These are phyloP conservation scores for Thalassoma bifasciatum DNA, from an alignment of 2,113 vertebrate genomes.

Conservation along the genomic window DNA sequence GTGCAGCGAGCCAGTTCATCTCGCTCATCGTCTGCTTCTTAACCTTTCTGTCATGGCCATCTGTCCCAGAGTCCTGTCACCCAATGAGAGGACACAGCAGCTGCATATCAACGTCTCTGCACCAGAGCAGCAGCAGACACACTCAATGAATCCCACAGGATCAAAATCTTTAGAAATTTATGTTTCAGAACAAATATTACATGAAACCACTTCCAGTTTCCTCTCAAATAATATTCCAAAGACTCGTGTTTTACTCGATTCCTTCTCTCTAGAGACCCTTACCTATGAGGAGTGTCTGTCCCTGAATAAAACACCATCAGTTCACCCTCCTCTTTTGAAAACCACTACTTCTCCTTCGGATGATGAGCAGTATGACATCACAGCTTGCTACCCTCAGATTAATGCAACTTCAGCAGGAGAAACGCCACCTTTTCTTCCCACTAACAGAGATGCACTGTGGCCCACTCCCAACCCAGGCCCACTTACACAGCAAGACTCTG, in stretches of 20 bases:
- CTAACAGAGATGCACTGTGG: conserved; percentile 46
- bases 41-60: conserved; percentile 78
- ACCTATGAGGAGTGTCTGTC: conserved; percentile 79
- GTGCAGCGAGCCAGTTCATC: conserved; percentile 78
- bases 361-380: conserved; percentile 57
- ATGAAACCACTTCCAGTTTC: not conserved
- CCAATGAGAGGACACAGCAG: conserved; percentile 44
- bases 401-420: conserved; percentile 43
- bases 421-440: conserved; percentile 38
- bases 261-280: conserved; percentile 72
- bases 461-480: conserved; percentile 32
- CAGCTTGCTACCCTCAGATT: conserved; percentile 14
- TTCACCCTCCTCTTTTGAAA: conserved; percentile 21
- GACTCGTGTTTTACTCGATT: conserved; percentile 27
- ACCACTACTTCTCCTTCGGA: conserved; percentile 41
- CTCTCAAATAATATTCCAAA: conserved; percentile 11
- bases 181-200: conserved; percentile 6
- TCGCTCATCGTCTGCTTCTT: conserved; percentile 77
- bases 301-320: conserved; percentile 59
- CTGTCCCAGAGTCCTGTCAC: conserved; percentile 75
- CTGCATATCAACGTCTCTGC: not conserved
- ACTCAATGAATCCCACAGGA: not conserved
- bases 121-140: not conserved
- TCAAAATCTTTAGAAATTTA: conserved; percentile 3
- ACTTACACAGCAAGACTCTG: conserved; percentile 17